Conservation (phyloP, 2,113 vertebrate species). For the Varanus komodoensis region DNA sequence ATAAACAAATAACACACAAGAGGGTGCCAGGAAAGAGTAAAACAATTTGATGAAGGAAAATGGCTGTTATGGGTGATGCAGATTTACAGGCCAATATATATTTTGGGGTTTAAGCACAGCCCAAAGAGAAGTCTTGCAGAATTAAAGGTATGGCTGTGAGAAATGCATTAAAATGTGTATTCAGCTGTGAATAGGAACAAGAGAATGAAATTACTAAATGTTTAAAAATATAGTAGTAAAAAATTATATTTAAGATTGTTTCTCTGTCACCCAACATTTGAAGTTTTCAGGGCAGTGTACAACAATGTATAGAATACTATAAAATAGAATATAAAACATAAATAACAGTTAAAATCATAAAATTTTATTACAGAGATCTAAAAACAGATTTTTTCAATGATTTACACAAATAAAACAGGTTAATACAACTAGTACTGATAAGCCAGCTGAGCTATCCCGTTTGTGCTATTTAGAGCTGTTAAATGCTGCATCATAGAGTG, state of each 20-base stretch:
- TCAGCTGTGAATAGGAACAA: neutral
- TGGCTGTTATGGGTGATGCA: slow-evolving; percentile 24
- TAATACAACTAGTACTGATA: too few relatives aligned
- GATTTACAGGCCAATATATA: slow-evolving; percentile 30
- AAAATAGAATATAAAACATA: too few relatives aligned
- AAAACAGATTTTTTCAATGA: too few relatives aligned
- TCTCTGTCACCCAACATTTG: too few relatives aligned
- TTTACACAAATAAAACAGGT: too few relatives aligned
- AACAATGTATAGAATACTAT: too few relatives aligned
- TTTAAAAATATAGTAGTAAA: neutral
- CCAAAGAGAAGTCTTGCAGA: slow-evolving; percentile 33
- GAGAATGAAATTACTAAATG: neutral
- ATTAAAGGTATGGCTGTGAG: slow-evolving; percentile 46
- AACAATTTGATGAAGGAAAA: slow-evolving; percentile 56
- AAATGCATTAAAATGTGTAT: slow-evolving; percentile 37
- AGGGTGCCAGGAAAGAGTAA: slow-evolving; percentile 63
- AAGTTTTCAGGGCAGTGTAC: too few relatives aligned
- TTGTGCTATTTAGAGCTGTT: too few relatives aligned
- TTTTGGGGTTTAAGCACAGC: slow-evolving; percentile 49
- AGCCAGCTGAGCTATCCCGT: too few relatives aligned
- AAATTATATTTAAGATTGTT: neutral
- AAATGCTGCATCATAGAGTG: too few relatives aligned
- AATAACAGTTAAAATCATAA: too few relatives aligned
- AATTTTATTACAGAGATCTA: too few relatives aligned
- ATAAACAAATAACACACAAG: slow-evolving; percentile 66